Conservation (phyloP, 1,140 invertebrate species). For the Camponotus vicinus region DNA sequence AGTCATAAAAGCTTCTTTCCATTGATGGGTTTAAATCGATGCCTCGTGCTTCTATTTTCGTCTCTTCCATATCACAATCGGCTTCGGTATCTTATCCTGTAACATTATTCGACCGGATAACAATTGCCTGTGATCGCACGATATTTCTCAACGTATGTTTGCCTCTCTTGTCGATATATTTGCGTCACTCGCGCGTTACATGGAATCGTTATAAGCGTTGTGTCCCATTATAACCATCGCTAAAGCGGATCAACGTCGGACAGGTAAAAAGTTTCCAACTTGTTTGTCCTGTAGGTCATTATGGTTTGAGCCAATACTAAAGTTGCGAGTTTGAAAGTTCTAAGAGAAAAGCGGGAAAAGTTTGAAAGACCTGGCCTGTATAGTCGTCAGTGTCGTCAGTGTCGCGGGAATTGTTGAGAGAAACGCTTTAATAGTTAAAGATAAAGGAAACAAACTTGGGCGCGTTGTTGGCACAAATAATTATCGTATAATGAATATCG, state of each 20-base stretch:
- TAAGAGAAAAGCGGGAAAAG: slow-evolving; percentile 28
- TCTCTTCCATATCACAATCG: background rate
- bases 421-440: slow-evolving; percentile 51
- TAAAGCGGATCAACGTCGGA: slow-evolving; percentile 45
- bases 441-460: slow-evolving; percentile 22
- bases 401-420: slow-evolving; percentile 37
- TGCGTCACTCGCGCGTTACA: background rate
- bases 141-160: background rate
- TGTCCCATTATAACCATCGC: slow-evolving; percentile 37
- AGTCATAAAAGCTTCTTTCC: background rate
- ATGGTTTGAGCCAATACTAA: slow-evolving; percentile 51
- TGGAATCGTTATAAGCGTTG: slow-evolving; percentile 5
- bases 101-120: background rate
- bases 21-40: background rate
- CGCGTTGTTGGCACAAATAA: background rate
- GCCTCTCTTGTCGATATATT: background rate
- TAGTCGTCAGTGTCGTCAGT: background rate
- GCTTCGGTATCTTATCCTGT: background rate
- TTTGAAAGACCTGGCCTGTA: slow-evolving; percentile 18
- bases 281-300: slow-evolving; percentile 54
- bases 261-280: slow-evolving; percentile 50
- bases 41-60: background rate
- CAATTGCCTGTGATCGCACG: background rate
- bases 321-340: slow-evolving; percentile 48
- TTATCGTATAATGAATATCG: background rate